Evolutionary conservation across 2,797 vertebrate genomes (phyloP).

Genomic region (Pelochelys cantorii): DNA sequence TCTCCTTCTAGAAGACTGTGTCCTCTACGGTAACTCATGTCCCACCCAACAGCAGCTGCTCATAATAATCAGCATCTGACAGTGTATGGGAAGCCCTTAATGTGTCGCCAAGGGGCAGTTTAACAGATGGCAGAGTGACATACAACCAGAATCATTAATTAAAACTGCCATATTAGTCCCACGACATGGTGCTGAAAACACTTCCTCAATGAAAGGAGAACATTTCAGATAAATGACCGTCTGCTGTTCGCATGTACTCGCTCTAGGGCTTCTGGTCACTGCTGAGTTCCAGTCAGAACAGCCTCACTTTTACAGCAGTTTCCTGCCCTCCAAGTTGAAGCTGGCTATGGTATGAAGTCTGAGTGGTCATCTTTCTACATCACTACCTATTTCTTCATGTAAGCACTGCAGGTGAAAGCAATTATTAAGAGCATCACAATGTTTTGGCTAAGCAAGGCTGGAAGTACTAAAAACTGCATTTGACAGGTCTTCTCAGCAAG

Average conservation of each 20-base stretch:
- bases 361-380: not conserved
- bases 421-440: not conserved
- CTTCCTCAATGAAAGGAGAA: slow-evolving; percentile 59
- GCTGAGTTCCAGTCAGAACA: slow-evolving; percentile 1
- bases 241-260: slow-evolving; percentile 18
- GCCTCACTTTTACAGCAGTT: not conserved
- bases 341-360: not conserved
- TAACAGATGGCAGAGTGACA: slow-evolving; percentile 78
- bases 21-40: slow-evolving; percentile 58
- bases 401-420: not conserved
- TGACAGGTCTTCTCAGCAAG: not conserved
- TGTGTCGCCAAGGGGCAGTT: slow-evolving; percentile 72
- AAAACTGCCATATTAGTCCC: slow-evolving; percentile 68
- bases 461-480: too few species aligned
- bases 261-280: slow-evolving; percentile 22
- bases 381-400: not conserved
- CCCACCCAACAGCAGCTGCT: slow-evolving; percentile 77
- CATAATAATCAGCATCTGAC: slow-evolving; percentile 56
- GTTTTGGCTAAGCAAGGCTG: not conserved
- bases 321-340: not conserved
- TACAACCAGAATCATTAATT: slow-evolving; percentile 78
- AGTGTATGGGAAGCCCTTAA: slow-evolving; percentile 70
- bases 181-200: slow-evolving; percentile 33
- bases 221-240: slow-evolving; percentile 50
- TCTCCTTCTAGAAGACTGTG: slow-evolving; percentile 71